phyloP scores from a whole-genome alignment of 2,797 vertebrate genomes.

The Parauchenoglanis punctatus region DNA sequence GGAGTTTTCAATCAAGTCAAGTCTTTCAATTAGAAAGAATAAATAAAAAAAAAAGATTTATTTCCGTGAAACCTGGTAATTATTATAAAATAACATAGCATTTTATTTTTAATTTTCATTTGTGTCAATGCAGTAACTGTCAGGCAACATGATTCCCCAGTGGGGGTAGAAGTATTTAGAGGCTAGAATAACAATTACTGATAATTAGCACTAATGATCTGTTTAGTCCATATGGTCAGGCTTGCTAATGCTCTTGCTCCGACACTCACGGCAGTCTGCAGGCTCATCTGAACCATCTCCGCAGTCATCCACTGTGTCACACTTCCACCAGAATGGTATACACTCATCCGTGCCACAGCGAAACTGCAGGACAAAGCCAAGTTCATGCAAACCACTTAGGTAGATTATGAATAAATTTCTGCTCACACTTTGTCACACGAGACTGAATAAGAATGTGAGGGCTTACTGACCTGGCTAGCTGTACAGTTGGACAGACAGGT shows the following conservation, averaged over 20 bases:
- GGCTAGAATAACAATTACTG: slow-evolving; percentile 38
- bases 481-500: slow-evolving; percentile 98
- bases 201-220: slow-evolving; percentile 40
- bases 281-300: slow-evolving; percentile 97
- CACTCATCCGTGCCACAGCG: slow-evolving; percentile 98
- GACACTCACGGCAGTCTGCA: slow-evolving; percentile 90
- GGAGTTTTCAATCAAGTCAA: slow-evolving; percentile 36
- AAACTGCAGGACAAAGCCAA: slow-evolving; percentile 76
- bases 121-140: not conserved
- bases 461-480: slow-evolving; percentile 86
- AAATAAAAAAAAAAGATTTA: slow-evolving; percentile 13
- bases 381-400: slow-evolving; percentile 1
- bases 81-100: slow-evolving; percentile 6
- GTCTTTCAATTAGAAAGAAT: slow-evolving; percentile 11
- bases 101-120: not conserved
- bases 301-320: slow-evolving; percentile 97
- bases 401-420: slow-evolving; percentile 13
- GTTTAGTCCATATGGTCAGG: slow-evolving; percentile 35
- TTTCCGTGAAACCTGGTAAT: not conserved
- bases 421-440: slow-evolving; percentile 5
- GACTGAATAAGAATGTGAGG: not conserved
- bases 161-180: slow-evolving; percentile 11
- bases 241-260: slow-evolving; percentile 11
- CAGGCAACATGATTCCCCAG: not conserved
- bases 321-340: slow-evolving; percentile 99